These are phyloP conservation scores for Corvus hawaiiensis DNA, from an alignment of 2,113 vertebrate species.

Conservation along the genomic window DNA sequence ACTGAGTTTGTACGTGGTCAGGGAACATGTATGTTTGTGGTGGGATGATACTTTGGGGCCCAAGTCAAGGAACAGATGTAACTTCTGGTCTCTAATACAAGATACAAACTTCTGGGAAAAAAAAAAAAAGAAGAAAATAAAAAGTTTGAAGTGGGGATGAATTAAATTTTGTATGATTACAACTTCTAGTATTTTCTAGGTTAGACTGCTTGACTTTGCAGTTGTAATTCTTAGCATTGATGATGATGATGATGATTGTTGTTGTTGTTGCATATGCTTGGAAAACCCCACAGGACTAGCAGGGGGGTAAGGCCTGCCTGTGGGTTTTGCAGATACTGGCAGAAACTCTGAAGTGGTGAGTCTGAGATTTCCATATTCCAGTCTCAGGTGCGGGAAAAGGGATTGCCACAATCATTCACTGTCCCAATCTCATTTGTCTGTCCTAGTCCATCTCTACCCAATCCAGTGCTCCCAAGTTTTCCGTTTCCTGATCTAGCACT, in stretches of 20 bases:
- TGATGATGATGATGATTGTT: neutral
- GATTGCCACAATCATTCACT: neutral
- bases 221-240: neutral
- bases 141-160: neutral
- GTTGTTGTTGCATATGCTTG: neutral
- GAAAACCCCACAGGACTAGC: neutral
- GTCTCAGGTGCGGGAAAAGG: neutral
- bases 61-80: neutral
- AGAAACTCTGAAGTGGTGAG: neutral
- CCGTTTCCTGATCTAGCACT: neutral
- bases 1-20: neutral
- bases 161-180: neutral
- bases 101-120: neutral
- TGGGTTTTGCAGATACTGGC: neutral
- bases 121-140: neutral
- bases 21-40: neutral
- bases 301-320: rapidly evolving
- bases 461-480: neutral
- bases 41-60: neutral
- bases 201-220: neutral
- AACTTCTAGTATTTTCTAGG: neutral
- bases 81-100: neutral
- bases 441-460: neutral
- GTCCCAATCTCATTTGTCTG: neutral
- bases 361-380: neutral